These are phyloP conservation scores for Ochropleura leucogaster DNA, from an alignment of 2,888 invertebrate species.

Conservation along the genomic window DNA sequence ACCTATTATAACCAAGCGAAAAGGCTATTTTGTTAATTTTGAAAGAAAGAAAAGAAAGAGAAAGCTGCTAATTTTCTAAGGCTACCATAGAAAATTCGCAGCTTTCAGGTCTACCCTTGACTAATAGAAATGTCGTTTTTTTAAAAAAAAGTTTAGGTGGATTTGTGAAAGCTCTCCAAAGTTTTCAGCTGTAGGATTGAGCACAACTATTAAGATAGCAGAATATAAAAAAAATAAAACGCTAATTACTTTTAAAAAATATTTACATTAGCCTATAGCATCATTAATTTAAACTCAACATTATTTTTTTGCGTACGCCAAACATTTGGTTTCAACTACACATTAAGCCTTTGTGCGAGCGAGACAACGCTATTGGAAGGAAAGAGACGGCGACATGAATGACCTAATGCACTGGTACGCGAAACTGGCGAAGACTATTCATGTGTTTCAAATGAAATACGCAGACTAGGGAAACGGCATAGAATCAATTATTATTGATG, in stretches of 20 bases:
- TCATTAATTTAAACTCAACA: constrained; percentile 27
- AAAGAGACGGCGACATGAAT: constrained; percentile 68
- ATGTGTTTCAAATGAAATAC: constrained; percentile 59
- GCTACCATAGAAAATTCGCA: neutral
- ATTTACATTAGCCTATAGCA: neutral
- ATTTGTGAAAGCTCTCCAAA: neutral
- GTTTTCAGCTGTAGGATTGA: neutral
- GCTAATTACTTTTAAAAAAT: neutral
- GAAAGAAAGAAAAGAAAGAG: too few species aligned
- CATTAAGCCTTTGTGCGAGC: constrained; percentile 61
- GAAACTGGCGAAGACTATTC: constrained; percentile 65
- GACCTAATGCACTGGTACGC: constrained; percentile 79
- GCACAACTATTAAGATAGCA: neutral
- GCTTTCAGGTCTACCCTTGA: neutral
- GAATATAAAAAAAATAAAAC: too few species aligned
- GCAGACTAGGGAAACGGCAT: constrained; percentile 54
- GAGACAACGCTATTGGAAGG: constrained; percentile 61
- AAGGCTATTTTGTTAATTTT: too few species aligned
- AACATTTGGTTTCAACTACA: constrained; percentile 31
- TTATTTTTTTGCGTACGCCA: constrained; percentile 46
- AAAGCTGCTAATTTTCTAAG: too few species aligned
- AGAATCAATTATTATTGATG: constrained; percentile 48
- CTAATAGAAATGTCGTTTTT: too few species aligned
- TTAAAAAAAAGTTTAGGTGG: neutral
- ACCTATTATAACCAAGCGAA: too few species aligned